Conservation (phyloP, 2,797 vertebrate species). For the Cephalopachus bancanus region DNA sequence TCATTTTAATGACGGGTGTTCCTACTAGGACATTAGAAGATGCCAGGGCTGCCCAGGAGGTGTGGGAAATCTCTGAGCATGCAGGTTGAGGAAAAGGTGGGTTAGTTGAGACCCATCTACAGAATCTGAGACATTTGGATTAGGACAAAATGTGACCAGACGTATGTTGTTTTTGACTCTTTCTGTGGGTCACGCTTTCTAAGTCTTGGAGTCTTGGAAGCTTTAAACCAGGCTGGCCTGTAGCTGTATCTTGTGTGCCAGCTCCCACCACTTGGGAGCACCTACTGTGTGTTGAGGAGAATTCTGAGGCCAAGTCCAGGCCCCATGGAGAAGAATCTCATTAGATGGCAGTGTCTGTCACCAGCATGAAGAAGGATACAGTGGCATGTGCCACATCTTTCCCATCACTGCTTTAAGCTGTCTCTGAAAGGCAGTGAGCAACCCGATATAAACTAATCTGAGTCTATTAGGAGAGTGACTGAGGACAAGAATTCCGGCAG, state of each 20-base stretch:
- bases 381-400: rapidly evolving
- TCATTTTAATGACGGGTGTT: neutral
- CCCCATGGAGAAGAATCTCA: neutral
- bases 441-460: neutral
- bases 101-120: neutral
- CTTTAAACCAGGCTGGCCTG: neutral
- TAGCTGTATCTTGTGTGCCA: neutral
- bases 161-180: neutral
- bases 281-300: neutral
- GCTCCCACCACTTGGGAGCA: neutral
- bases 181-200: rapidly evolving
- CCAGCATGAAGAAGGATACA: rapidly evolving
- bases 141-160: neutral
- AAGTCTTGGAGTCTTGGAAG: neutral
- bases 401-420: neutral
- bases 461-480: rapidly evolving
- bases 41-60: neutral
- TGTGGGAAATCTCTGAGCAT: rapidly evolving
- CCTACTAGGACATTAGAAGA: neutral
- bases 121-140: neutral
- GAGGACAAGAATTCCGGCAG: neutral
- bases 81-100: neutral
- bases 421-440: neutral
- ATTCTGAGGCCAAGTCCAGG: neutral
- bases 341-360: rapidly evolving